Evolutionary conservation across 2,888 invertebrate genomes (phyloP), one percentile per base, ranked within the genome.

Genomic region (Drosophila pseudotakahashii): DNA sequence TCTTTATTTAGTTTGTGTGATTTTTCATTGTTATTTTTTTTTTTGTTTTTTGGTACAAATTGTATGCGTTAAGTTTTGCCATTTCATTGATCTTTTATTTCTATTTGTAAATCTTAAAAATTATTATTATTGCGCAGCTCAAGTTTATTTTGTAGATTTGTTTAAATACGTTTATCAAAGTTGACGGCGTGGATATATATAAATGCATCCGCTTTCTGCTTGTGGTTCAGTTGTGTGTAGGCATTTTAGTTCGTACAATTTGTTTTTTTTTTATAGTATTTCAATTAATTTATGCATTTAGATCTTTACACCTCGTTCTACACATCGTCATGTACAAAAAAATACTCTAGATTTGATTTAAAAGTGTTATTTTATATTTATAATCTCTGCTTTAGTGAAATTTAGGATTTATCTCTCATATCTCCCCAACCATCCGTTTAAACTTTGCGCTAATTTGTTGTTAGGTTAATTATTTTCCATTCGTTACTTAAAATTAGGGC

Each of bases 401-500:
- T 78, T 88, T 88, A 76, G 78, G 83, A 83, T 83, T 79, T 85
- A 68, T 69, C 67, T 81, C 74, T 71, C 47, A 57, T 19, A 19
- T 52, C 53, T 59, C 19, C 19, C 48, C 47, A 32, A 34, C 26
- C 19, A 76, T 74, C 50, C 48, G 64, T 71, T 64, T 76, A 69
- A 67, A 79, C 75, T 88, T 78, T 87, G 82, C 82, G 81, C 85
- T 87, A 86, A 80, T 60, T 84, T 75, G 37, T 54, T 62, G 45
- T 39, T 59, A 54, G 44, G 61, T 73, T 63, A 75, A 52, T 53
- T 48, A 30, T 37, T 76, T 70, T 55, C 60, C 74, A 51, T 71
- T 87, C 63, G 73, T 75, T 87, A 81, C 80, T 85, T 81, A 85
- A 78, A 73, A 82, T 73, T 87, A 88, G 75, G 79, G 85, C 88